Conservation (phyloP, 2,113 vertebrate species). For the Odocoileus virginianus region DNA sequence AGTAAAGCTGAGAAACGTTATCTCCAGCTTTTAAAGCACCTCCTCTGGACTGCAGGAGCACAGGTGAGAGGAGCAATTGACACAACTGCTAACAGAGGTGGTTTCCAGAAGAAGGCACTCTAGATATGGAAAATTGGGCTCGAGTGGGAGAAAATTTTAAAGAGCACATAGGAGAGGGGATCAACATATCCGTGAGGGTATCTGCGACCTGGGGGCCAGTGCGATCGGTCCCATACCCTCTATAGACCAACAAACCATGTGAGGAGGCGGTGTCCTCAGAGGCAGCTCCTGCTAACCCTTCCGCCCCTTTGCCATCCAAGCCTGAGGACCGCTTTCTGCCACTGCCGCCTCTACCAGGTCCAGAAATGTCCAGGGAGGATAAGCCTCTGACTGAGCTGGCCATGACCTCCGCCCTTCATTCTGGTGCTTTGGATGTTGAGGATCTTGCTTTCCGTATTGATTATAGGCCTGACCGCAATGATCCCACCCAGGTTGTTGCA, state of each 20-base stretch:
- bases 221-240: accelerated
- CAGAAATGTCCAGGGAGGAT: background rate
- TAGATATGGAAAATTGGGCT: background rate
- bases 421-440: background rate
- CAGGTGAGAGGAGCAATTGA: background rate
- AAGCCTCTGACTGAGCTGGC: background rate
- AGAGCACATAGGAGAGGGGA: background rate
- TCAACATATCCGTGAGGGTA: background rate
- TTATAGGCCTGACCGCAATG: background rate
- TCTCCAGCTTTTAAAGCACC: background rate
- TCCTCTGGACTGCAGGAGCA: accelerated
- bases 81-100: background rate
- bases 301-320: background rate
- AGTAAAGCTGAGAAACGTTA: background rate
- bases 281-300: background rate
- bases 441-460: background rate
- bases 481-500: background rate
- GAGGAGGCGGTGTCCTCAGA: background rate
- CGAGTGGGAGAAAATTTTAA: background rate
- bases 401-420: background rate
- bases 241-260: background rate
- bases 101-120: background rate
- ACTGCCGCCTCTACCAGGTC: background rate
- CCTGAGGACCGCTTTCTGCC: background rate
- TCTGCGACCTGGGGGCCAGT: background rate